Evolutionary conservation across 2,888 invertebrate genomes (phyloP).

Genomic region (Clitarchus hookeri): DNA sequence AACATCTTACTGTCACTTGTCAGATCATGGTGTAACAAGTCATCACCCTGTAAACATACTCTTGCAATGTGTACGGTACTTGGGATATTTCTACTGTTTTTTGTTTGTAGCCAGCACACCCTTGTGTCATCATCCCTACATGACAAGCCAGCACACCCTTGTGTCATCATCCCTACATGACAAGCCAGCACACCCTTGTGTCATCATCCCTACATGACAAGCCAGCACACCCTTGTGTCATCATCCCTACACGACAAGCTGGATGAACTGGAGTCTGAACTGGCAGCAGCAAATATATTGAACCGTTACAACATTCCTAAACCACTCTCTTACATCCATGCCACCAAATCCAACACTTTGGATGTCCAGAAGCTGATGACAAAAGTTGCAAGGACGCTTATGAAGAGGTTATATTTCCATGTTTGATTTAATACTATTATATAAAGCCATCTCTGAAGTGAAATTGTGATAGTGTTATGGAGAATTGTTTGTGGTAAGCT

Average conservation of each 20-base stretch:
- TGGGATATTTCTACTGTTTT: background rate
- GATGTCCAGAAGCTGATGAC: constrained; percentile 45
- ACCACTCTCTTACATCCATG: constrained; percentile 56
- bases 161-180: too few relatives aligned
- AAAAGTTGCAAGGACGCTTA: constrained; percentile 40
- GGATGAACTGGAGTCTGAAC: constrained; percentile 58
- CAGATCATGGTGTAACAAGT: too few relatives aligned
- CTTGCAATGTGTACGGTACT: background rate
- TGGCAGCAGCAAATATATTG: constrained; percentile 59
- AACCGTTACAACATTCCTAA: constrained; percentile 58
- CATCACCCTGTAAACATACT: background rate
- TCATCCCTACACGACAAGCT: too few relatives aligned
- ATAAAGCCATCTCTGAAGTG: too few relatives aligned
- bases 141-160: too few relatives aligned
- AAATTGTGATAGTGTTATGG: too few relatives aligned
- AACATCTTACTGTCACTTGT: too few relatives aligned
- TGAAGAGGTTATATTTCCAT: constrained; percentile 36
- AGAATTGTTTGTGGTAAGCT: too few relatives aligned
- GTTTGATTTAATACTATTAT: too few relatives aligned
- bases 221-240: too few relatives aligned
- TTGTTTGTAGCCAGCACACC: constrained; percentile 38
- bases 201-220: too few relatives aligned
- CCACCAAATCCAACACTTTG: constrained; percentile 52
- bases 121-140: constrained; percentile 23
- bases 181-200: too few relatives aligned